Conservation (phyloP, 2,888 invertebrate genomes). For the Drosophila silvestris region DNA sequence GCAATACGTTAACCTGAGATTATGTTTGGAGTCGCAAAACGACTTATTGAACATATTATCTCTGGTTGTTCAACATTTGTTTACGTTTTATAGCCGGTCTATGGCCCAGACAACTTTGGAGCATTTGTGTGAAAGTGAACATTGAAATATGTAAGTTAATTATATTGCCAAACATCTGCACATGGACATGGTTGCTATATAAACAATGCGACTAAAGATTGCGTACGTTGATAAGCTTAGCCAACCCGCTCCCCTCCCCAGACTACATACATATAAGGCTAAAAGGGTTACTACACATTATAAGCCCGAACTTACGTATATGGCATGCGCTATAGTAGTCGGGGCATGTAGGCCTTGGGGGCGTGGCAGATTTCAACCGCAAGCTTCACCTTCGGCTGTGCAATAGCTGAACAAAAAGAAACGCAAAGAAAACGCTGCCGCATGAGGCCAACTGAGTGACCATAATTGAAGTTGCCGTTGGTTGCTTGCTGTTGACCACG, state of each 20-base stretch:
- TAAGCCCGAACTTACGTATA: background rate
- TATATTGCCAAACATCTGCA: constrained; percentile 3
- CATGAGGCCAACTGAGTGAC: constrained; percentile 62
- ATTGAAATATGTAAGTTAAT: constrained; percentile 4
- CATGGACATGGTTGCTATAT: background rate
- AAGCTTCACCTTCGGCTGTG: constrained; percentile 64
- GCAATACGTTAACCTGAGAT: constrained; percentile 14
- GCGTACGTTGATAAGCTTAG: constrained; percentile 1
- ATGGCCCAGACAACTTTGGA: constrained; percentile 7
- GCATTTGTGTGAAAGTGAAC: constrained; percentile 11
- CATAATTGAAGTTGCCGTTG: constrained; percentile 69
- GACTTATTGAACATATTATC: constrained; percentile 2
- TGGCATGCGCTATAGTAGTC: constrained; percentile 5
- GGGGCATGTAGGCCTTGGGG: constrained; percentile 25
- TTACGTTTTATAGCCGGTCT: constrained; percentile 10
- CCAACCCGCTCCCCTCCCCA: background rate
- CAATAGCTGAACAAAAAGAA: constrained; percentile 37
- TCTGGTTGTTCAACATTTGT: constrained; percentile 13
- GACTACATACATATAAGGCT: background rate
- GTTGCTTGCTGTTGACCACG: constrained; percentile 42
- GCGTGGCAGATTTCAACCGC: constrained; percentile 46
- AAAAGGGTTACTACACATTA: constrained; percentile 12
- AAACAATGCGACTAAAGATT: constrained; percentile 12
- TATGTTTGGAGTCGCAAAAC: background rate
- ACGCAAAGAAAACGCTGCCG: constrained; percentile 54